Percentiles rank a stretch among this genome's conserved stretches.
These are phyloP conservation scores for Dysmachus trigonus DNA, from an alignment of 2,888 invertebrate genomes.

Conservation along the genomic window DNA sequence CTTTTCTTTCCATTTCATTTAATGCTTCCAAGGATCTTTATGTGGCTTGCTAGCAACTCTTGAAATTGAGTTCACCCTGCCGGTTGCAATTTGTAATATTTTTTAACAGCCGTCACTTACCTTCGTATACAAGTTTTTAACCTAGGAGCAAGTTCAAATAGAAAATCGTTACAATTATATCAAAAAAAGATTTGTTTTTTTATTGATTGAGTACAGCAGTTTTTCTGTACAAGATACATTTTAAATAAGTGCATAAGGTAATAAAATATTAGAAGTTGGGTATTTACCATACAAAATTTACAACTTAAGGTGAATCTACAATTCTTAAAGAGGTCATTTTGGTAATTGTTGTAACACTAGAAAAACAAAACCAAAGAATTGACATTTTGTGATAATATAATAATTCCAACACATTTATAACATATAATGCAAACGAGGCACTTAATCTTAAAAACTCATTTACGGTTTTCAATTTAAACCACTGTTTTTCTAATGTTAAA, in stretches of 20 bases:
- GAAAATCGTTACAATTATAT: neutral
- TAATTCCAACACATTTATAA: too few relatives aligned
- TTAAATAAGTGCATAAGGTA: neutral
- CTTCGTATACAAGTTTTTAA: neutral
- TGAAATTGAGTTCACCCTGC: neutral
- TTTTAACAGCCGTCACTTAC: neutral
- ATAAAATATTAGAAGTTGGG: too few relatives aligned
- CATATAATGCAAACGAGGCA: too few relatives aligned
- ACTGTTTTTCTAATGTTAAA: too few relatives aligned
- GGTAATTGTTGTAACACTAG: too few relatives aligned
- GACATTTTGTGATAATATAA: too few relatives aligned
- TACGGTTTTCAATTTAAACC: too few relatives aligned
- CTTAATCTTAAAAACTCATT: too few relatives aligned
- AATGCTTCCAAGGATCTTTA: neutral
- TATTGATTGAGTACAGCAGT: neutral
- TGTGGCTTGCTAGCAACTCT: neutral
- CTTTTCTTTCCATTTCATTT: slow-evolving; percentile 39
- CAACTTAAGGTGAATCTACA: too few relatives aligned
- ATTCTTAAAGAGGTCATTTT: too few relatives aligned
- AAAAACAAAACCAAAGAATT: too few relatives aligned
- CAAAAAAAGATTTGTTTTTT: neutral
- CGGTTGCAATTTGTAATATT: neutral
- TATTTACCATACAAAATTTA: too few relatives aligned
- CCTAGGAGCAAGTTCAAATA: neutral
- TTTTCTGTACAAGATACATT: neutral